Percentiles rank a stretch among this genome's conserved stretches.
phyloP scores from a whole-genome alignment of 1,140 invertebrate genomes.

The Sitophilus oryzae region DNA sequence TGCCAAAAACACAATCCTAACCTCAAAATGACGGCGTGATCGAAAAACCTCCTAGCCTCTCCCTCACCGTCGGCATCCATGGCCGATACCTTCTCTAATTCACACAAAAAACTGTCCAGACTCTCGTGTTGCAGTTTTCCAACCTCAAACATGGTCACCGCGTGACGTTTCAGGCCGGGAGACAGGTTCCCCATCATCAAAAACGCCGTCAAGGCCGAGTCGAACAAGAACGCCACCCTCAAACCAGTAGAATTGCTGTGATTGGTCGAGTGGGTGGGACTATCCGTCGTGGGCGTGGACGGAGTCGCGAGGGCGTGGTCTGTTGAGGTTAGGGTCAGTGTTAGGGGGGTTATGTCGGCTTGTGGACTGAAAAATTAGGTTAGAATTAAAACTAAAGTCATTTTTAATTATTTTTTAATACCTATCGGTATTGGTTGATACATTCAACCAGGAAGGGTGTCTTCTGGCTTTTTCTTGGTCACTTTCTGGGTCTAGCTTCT shows the following conservation, averaged over 20 bases:
- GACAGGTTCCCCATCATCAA: slow-evolving; percentile 98
- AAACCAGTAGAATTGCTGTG: slow-evolving; percentile 48
- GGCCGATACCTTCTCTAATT: slow-evolving; percentile 79
- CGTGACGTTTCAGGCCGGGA: slow-evolving; percentile 91
- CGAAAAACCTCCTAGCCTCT: slow-evolving; percentile 88
- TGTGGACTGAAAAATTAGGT: slow-evolving; percentile 23
- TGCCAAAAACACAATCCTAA: slow-evolving; percentile 13
- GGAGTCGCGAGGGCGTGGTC: slow-evolving; percentile 23
- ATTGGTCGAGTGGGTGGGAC: slow-evolving; percentile 28
- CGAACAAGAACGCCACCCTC: slow-evolving; percentile 87
- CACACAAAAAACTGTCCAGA: slow-evolving; percentile 81
- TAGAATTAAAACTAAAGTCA: background rate
- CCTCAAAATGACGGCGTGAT: slow-evolving; percentile 77
- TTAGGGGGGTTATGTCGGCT: slow-evolving; percentile 38
- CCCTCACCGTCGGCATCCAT: slow-evolving; percentile 67
- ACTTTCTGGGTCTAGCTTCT: slow-evolving; percentile 57
- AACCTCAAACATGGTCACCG: slow-evolving; percentile 96
- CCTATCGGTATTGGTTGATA: slow-evolving; percentile 27
- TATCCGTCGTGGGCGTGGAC: slow-evolving; percentile 34
- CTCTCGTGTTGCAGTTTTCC: slow-evolving; percentile 93
- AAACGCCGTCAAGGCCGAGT: slow-evolving; percentile 92
- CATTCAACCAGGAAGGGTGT: slow-evolving; percentile 68
- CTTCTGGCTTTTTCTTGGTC: slow-evolving; percentile 47
- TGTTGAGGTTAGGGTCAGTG: slow-evolving; percentile 32
- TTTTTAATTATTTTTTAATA: background rate